Evolutionary conservation across 2,888 invertebrate species (phyloP), one percentile per base, ranked within the genome.

Genomic region (Chaitophorus viminalis): DNA sequence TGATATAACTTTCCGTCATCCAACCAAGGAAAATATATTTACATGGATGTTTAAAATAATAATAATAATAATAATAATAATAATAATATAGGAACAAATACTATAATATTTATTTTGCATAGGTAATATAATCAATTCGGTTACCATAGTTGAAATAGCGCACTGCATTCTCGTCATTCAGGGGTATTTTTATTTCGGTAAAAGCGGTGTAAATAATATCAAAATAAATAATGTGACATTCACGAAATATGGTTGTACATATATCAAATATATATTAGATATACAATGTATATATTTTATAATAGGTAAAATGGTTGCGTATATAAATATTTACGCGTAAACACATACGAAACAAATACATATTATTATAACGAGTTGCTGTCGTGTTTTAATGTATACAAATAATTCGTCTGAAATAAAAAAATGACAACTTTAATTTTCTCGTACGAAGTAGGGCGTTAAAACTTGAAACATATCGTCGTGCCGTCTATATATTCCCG

Each of bases 201-300:
- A 33, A 78, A 54, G 78, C 33, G 78, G 52, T 78, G 78, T 52
- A 54, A 78, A 78, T 54, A 33, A 77, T 52, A 77, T 76, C 29
- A 46, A 76, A 76, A 46, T 46, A 29, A 76, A 76, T 76, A n/a
- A n/a, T n/a, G n/a, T n/a, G 11, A 46, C 46, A 46, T 11, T 11
- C 14, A 11, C 46, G 11, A 11, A 14, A 46, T 46, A 46, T 14
- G 46, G 46, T 14, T n/a, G n/a, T n/a, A n/a, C n/a, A n/a, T n/a
- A n/a, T n/a, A n/a, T n/a, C n/a, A n/a, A n/a, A n/a, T n/a, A n/a
- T n/a, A n/a, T n/a, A n/a, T n/a, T n/a, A n/a, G n/a, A n/a, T n/a
- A n/a, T n/a, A n/a, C n/a, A n/a, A n/a, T n/a, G n/a, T n/a, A n/a
- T n/a, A n/a, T n/a, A n/a, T n/a, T n/a, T n/a, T n/a, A n/a, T n/a